phyloP scores from a whole-genome alignment of 2,888 invertebrate genomes.

The Drosophila quasianomalipes region DNA sequence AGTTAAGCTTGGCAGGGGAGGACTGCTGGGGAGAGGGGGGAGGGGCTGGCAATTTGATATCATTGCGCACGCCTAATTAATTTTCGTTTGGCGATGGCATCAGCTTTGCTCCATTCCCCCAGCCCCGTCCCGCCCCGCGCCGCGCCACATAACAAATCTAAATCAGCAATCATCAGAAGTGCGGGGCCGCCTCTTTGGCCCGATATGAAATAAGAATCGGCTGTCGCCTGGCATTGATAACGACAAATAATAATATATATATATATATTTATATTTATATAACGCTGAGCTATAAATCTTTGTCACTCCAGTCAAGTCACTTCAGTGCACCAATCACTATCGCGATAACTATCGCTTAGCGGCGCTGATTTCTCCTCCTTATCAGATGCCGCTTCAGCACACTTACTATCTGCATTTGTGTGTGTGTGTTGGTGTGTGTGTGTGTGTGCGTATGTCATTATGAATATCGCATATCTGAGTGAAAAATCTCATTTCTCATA shows the following conservation, averaged over 20 bases:
- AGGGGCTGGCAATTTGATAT: conserved; percentile 24
- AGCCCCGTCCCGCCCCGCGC: background rate
- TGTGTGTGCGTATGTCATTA: conserved; percentile 14
- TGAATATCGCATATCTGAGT: conserved; percentile 44
- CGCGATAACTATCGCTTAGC: conserved; percentile 56
- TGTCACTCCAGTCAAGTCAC: conserved; percentile 51
- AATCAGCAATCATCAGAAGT: conserved; percentile 55
- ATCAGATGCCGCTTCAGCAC: conserved; percentile 50
- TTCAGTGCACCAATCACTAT: conserved; percentile 41
- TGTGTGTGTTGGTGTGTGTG: conserved; percentile 3
- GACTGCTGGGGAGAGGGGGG: background rate
- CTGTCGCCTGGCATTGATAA: conserved; percentile 54
- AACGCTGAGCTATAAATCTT: conserved; percentile 62
- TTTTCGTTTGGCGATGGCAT: conserved; percentile 57
- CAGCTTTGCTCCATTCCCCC: conserved; percentile 54
- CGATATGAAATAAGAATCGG: conserved; percentile 58
- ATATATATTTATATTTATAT: background rate
- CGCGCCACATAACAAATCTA: conserved; percentile 29
- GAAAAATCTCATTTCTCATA: conserved; percentile 62
- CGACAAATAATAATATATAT: conserved; percentile 1
- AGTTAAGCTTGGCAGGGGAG: background rate
- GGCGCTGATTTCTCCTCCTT: conserved; percentile 49
- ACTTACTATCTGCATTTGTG: background rate
- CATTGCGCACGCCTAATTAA: conserved; percentile 62
- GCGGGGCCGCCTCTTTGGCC: conserved; percentile 15